phyloP scores from a whole-genome alignment of 2,797 vertebrate genomes.

The Megalops cyprinoides region DNA sequence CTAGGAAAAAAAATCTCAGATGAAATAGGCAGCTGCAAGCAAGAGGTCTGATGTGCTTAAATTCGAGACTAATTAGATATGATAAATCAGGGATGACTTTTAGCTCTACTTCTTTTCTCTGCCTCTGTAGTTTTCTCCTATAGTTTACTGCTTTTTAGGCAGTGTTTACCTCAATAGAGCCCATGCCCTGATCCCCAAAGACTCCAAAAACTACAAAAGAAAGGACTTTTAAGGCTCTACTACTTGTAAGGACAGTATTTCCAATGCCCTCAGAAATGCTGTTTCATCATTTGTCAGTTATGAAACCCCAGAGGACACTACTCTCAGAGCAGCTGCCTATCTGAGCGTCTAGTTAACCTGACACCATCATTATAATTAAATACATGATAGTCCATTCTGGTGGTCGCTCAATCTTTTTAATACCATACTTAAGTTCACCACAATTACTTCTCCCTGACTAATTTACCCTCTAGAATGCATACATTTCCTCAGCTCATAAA shows the following conservation, averaged over 20 bases:
- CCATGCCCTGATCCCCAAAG: slow-evolving; percentile 1
- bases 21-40: slow-evolving; percentile 4
- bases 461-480: background rate
- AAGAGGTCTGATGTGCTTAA: background rate
- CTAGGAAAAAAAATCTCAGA: background rate
- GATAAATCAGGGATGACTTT: background rate
- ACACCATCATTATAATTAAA: background rate
- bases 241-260: background rate
- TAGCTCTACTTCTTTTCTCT: background rate
- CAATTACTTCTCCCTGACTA: background rate
- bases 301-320: background rate
- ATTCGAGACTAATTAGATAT: slow-evolving; percentile 16
- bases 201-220: background rate
- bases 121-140: background rate
- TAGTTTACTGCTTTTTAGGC: background rate
- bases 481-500: background rate
- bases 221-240: background rate
- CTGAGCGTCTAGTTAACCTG: background rate
- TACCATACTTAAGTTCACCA: background rate
- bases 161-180: slow-evolving; percentile 28
- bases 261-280: background rate
- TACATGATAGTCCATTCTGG: background rate
- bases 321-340: background rate
- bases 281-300: background rate
- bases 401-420: background rate